Conservation (phyloP, 2,797 vertebrate genomes). For the Enteromius trimaculatus region DNA sequence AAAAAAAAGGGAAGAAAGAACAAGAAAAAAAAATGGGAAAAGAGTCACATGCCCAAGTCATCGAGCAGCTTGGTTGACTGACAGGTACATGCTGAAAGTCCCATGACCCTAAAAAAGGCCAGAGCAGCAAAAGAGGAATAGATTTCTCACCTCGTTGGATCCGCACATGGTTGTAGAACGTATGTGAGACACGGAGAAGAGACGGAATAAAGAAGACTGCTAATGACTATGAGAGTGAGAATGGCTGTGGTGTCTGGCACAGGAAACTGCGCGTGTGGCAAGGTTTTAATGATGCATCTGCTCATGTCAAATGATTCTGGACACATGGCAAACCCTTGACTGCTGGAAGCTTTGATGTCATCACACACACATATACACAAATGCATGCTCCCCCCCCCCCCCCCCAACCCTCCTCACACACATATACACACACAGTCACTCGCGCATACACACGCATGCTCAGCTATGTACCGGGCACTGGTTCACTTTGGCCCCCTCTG, state of each 20-base stretch:
- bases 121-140: conserved; percentile 53
- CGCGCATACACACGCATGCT: conserved; percentile 59
- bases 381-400: conserved; percentile 49
- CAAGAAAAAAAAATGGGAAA: conserved; percentile 3
- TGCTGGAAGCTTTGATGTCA: conserved; percentile 79
- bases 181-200: conserved; percentile 56
- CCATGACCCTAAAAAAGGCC: conserved; percentile 59
- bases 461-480: conserved; percentile 73
- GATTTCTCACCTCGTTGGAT: conserved; percentile 56
- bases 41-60: conserved; percentile 54
- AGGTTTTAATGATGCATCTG: conserved; percentile 85
- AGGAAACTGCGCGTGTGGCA: conserved; percentile 71
- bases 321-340: conserved; percentile 79
- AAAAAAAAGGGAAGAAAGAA: conserved; percentile 23
- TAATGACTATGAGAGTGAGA: conserved; percentile 63
- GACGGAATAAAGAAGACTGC: conserved; percentile 46
- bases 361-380: conserved; percentile 42
- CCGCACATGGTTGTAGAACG: conserved; percentile 67
- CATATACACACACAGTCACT: conserved; percentile 53
- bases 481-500: conserved; percentile 79
- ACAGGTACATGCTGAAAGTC: conserved; percentile 65
- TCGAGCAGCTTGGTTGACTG: conserved; percentile 62
- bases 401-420: conserved; percentile 56
- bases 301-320: conserved; percentile 83
- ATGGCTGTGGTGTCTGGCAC: conserved; percentile 69